Evolutionary conservation across 2,888 invertebrate genomes (phyloP), one percentile per base, ranked within the genome.

Genomic region (Eucera pruinosa): DNA sequence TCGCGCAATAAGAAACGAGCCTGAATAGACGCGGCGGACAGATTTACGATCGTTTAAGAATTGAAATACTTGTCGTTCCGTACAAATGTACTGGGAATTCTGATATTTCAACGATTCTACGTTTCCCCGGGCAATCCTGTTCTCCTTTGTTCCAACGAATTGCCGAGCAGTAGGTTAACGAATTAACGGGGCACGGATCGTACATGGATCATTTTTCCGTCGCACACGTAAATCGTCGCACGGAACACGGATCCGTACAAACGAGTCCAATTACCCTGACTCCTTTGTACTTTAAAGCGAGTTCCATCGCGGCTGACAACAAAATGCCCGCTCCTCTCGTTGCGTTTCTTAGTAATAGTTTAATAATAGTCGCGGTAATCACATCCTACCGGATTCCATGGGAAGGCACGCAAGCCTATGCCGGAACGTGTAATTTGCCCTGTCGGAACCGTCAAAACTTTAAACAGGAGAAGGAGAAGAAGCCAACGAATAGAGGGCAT

Each of bases 391-490:
- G 64, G 50, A 70, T 69, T 64, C 68, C 50, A 50, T 79, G 55
- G 27, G 55, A 66, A 62, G 41, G 50, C 82, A 82, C 83, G 82
- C 82, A 77, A 82, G 65, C 61, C 64, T 23, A 6, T 11, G 9
- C 4, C 11, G 67, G 47, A 80, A 75, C 83, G 52, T 83, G 55
- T 71, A 81, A 81, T 81, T 81, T 80, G 36, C 52, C 27, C 72
- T 83, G 80, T 80, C 75, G 79, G 69, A 60, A 64, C 64, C 67
- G 66, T 80, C 81, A 71, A 74, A 82, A 80, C 58, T 65, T 13
- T 45, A 58, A 75, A 65, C 75, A 39, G 54, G 65, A 30, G 55
- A 58, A 75, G 58, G 65, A 39, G 54, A 58, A 30, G 55, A 50
- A 39, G 3, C 36, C 33, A 11, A 27, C 9, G 45, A 52, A 60